These are phyloP conservation scores for Nansenia antarctica DNA, from an alignment of 2,113 vertebrate species.

Conservation along the genomic window DNA sequence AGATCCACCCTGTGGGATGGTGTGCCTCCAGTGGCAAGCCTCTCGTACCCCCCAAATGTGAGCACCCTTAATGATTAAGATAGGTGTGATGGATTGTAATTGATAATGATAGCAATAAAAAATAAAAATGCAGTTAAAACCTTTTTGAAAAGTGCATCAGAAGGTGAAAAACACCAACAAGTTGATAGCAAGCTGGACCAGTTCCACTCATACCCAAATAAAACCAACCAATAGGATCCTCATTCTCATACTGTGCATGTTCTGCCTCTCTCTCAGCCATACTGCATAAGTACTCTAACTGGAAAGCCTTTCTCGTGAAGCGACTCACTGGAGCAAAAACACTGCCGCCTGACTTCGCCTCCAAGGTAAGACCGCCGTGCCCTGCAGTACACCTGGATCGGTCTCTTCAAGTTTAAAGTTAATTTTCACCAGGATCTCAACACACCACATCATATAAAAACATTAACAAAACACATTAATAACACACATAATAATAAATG, in stretches of 20 bases:
- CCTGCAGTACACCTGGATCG: not conserved
- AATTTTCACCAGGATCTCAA: no score
- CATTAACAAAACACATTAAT: no score
- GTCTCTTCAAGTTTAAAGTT: no score
- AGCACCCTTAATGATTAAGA: conserved; percentile 53
- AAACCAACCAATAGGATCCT: no score
- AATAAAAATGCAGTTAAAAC: no score
- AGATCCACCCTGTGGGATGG: conserved; percentile 97
- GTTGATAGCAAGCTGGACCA: no score
- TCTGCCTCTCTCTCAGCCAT: conserved; percentile 76
- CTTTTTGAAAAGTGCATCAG: no score
- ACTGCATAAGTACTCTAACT: conserved; percentile 98
- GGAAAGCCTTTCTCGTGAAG: conserved; percentile 98
- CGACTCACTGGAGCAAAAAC: conserved; percentile 99
- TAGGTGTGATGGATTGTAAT: no score
- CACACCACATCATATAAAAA: no score
- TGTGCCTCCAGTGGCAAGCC: conserved; percentile 95
- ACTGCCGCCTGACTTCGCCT: conserved; percentile 92
- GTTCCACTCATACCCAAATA: no score
- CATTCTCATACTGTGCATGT: not conserved
- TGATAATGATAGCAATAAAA: not conserved
- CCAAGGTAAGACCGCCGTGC: conserved; percentile 80
- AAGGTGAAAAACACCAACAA: not conserved
- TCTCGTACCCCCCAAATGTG: conserved; percentile 91
- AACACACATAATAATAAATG: no score